These are phyloP conservation scores for Pipra filicauda DNA, from an alignment of 2,113 vertebrate species.

Conservation along the genomic window DNA sequence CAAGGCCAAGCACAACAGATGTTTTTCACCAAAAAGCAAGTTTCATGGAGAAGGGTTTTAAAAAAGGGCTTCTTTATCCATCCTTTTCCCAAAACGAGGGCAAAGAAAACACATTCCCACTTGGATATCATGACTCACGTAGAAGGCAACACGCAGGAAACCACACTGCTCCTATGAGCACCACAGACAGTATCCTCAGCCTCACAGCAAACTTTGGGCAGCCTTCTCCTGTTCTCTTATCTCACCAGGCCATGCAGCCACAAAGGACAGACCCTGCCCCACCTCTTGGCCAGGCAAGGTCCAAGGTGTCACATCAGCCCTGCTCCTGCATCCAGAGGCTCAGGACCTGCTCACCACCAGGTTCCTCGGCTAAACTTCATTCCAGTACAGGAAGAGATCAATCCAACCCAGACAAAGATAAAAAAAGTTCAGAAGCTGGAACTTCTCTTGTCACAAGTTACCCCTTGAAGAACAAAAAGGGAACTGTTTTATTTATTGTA, in stretches of 20 bases:
- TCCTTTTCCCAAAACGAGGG: background rate
- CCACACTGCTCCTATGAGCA: background rate
- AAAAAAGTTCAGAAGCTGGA: background rate
- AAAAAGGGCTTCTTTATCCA: background rate
- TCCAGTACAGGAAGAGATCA: background rate
- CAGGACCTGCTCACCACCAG: background rate
- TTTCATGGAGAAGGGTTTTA: background rate
- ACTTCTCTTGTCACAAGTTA: background rate
- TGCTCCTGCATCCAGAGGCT: background rate
- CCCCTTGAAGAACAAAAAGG: background rate
- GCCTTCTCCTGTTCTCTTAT: background rate
- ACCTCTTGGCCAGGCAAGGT: background rate
- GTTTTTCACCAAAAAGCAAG: background rate
- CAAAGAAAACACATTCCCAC: background rate
- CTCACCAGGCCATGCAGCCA: background rate
- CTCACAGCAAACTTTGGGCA: background rate
- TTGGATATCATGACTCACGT: background rate
- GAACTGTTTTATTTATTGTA: background rate
- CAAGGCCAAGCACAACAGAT: constrained; percentile 8
- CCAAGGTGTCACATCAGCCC: background rate
- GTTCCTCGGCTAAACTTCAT: background rate
- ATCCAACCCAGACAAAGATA: background rate
- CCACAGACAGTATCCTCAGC: background rate
- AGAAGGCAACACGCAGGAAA: background rate
- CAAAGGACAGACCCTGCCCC: background rate